Conservation (phyloP, 2,113 vertebrate species). For the Rattus rattus region DNA sequence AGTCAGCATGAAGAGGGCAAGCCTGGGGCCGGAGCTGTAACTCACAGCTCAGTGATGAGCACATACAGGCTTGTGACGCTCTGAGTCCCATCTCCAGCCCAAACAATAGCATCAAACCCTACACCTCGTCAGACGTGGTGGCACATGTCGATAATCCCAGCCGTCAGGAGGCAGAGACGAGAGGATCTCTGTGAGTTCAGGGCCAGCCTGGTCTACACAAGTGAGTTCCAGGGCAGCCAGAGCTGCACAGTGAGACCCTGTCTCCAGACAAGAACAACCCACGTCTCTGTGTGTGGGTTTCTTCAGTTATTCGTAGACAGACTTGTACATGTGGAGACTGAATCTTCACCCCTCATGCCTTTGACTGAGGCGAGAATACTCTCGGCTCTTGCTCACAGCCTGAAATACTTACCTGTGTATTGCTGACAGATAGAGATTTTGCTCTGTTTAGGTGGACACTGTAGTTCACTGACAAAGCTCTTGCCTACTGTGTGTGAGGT, state of each 20-base stretch:
- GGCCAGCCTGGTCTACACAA: background rate
- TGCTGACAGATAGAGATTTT: background rate
- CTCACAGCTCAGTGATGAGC: background rate
- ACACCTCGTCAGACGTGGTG: rapidly evolving
- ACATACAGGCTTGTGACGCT: background rate
- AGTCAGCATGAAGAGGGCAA: background rate
- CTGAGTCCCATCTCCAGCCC: background rate
- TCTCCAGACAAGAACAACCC: background rate
- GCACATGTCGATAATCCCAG: background rate
- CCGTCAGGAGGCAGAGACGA: background rate
- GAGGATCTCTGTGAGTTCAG: background rate
- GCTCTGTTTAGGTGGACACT: background rate
- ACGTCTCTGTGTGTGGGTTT: background rate
- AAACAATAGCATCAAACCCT: background rate
- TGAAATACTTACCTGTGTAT: background rate
- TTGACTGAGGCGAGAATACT: background rate
- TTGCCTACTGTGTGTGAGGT: background rate
- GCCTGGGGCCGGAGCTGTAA: no score
- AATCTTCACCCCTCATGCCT: background rate
- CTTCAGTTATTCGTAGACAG: background rate
- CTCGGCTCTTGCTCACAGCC: background rate
- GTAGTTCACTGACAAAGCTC: background rate
- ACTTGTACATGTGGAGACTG: background rate
- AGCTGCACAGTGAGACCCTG: background rate
- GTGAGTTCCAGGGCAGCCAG: background rate